phyloP scores from a whole-genome alignment of 2,113 vertebrate species.

The Gopherus evgoodei region DNA sequence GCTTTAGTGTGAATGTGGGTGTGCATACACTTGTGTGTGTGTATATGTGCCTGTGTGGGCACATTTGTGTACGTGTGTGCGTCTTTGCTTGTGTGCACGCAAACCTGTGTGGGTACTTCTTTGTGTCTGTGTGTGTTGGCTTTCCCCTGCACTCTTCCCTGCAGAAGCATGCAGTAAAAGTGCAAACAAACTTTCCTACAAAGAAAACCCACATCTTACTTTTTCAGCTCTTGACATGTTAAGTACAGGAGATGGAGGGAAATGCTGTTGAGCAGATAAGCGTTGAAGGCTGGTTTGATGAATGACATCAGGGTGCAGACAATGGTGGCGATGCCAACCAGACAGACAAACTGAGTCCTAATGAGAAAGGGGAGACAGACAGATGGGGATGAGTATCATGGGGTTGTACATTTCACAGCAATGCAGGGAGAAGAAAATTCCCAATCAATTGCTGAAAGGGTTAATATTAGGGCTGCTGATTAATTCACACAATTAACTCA shows the following conservation, averaged over 20 bases:
- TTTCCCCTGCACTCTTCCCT: background rate
- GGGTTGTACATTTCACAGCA: background rate
- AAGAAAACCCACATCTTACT: conserved; percentile 73
- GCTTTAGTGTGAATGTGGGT: background rate
- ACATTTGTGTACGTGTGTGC: too few relatives aligned
- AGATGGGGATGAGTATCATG: background rate
- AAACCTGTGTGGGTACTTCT: too few relatives aligned
- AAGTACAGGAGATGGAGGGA: conserved; percentile 88
- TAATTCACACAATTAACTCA: too few relatives aligned
- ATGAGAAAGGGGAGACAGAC: background rate
- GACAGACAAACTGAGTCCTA: conserved; percentile 83
- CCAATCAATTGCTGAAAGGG: background rate
- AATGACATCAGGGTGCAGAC: conserved; percentile 87
- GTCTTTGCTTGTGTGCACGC: too few relatives aligned
- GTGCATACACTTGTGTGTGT: background rate
- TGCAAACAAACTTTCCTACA: background rate
- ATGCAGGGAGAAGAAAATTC: background rate
- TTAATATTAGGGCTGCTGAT: background rate
- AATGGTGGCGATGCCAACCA: conserved; percentile 76
- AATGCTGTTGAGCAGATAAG: conserved; percentile 90
- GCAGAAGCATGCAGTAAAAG: background rate
- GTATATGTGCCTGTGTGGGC: too few relatives aligned
- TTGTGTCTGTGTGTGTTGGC: background rate
- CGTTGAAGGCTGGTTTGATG: conserved; percentile 87
- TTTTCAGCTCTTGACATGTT: conserved; percentile 81